These are phyloP conservation scores for Corythornis madagascariensis DNA, from an alignment of 2,113 vertebrate genomes.

Conservation along the genomic window DNA sequence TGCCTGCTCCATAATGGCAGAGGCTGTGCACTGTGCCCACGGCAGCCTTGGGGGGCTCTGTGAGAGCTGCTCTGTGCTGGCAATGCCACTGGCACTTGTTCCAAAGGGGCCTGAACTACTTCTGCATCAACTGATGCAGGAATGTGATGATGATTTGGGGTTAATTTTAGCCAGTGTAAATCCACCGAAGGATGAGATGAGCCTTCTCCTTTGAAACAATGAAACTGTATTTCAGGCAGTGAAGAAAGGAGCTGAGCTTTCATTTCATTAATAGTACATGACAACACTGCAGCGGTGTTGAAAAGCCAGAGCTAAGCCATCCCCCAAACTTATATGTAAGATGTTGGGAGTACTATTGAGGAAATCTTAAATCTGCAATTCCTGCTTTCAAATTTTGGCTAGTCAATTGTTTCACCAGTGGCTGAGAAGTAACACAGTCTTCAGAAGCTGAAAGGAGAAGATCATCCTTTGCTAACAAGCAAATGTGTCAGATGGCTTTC, in stretches of 20 bases:
- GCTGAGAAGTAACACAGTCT: background rate
- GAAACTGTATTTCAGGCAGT: background rate
- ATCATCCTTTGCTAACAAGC: background rate
- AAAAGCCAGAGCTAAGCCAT: background rate
- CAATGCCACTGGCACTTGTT: background rate
- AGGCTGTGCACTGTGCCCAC: accelerated
- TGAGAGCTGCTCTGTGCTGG: background rate
- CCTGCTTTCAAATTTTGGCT: background rate
- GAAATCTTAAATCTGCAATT: background rate
- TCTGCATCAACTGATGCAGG: background rate
- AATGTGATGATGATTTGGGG: background rate
- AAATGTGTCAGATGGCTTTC: background rate
- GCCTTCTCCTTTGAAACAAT: background rate
- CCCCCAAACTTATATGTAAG: background rate
- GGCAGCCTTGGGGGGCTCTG: background rate
- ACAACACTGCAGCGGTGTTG: background rate
- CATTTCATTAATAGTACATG: background rate
- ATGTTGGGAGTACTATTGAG: background rate
- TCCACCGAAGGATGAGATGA: background rate
- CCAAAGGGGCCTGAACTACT: background rate
- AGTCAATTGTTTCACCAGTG: accelerated
- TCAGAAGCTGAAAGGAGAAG: background rate
- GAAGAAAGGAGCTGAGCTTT: background rate
- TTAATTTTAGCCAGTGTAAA: background rate
- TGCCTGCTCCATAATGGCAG: background rate